Evolutionary conservation across 1,140 invertebrate species (phyloP), one percentile per base, ranked within the genome.

Genomic region (Drosophila guanche): DNA sequence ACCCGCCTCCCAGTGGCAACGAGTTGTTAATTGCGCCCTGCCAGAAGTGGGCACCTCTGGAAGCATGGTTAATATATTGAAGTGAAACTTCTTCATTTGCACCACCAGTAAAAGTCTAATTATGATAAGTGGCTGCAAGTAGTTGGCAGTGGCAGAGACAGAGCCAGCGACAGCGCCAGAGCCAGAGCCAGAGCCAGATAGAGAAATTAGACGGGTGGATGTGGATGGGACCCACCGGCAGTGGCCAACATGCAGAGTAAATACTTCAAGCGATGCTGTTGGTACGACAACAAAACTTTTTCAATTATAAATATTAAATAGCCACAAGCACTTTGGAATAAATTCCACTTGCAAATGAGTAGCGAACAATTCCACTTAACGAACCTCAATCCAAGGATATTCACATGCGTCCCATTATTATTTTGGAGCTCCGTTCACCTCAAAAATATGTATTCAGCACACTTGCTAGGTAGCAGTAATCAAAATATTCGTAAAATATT

Each of bases 241-340:
- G 40, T 42, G 25, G 10, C 33, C 33, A 37, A 37, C 33, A 12
- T 37, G 33, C 33, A 37, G 27, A 56, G 25, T 23, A 33, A 58
- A 14, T 29, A 16, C 12, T 50, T 27, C 33, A 10, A 22, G n/a
- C 20, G 43, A 43, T 27, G 29, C 25, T 59, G 37, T 46, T 56
- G 33, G 33, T 51, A 43, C 58, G 60, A 46, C 59, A 75, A 78
- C 76, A 78, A 76, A 78, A 78, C 42, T 78, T 78, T 78, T 78
- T 78, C 76, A 78, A 78, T 78, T 78, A 78, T 76, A 78, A 78
- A 78, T 72, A 57, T 76, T 78, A 78, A 78, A 78, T 76, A 78
- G 76, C 76, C 76, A 61, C 76, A 71, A 71, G 76, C 72, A 78
- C 72, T 78, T 78, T 66, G 72, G 66, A 61, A 78, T 76, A 71